phyloP scores from a whole-genome alignment of 2,797 vertebrate species.

The Parauchenoglanis ngamensis region DNA sequence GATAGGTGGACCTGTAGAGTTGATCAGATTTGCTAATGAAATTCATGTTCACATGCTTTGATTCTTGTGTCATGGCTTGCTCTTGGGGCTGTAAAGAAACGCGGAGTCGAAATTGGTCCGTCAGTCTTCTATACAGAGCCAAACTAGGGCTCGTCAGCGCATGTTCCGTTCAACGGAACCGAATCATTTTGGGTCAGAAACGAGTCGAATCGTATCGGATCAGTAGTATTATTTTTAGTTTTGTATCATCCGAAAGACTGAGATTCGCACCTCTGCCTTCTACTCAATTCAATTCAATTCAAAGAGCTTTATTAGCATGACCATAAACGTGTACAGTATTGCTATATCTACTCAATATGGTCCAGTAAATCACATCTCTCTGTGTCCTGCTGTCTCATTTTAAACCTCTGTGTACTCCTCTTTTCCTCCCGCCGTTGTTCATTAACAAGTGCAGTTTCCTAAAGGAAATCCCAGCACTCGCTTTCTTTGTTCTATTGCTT shows the following conservation, averaged over 20 bases:
- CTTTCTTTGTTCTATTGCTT: conserved; percentile 42
- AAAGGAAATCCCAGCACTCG: conserved; percentile 57
- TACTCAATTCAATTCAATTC: background rate
- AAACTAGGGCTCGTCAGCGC: background rate
- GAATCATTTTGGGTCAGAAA: background rate
- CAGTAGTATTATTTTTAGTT: too few relatives aligned
- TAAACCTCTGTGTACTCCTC: background rate
- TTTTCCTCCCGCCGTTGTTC: background rate
- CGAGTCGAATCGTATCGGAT: background rate
- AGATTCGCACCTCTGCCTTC: background rate
- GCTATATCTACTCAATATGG: background rate
- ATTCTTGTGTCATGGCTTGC: background rate
- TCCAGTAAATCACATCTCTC: too few relatives aligned
- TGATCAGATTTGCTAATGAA: conserved; percentile 10
- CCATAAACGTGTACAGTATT: too few relatives aligned
- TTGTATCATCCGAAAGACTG: background rate
- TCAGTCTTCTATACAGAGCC: background rate
- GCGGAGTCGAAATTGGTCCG: background rate
- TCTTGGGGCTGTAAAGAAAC: background rate
- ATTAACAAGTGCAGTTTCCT: conserved; percentile 67
- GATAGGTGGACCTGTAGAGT: background rate
- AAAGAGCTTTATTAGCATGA: too few relatives aligned
- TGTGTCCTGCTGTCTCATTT: background rate
- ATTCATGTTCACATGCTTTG: background rate
- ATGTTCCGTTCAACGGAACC: background rate